These are phyloP conservation scores for Mizuhopecten yessoensis DNA, from an alignment of 1,140 invertebrate genomes.

Conservation along the genomic window DNA sequence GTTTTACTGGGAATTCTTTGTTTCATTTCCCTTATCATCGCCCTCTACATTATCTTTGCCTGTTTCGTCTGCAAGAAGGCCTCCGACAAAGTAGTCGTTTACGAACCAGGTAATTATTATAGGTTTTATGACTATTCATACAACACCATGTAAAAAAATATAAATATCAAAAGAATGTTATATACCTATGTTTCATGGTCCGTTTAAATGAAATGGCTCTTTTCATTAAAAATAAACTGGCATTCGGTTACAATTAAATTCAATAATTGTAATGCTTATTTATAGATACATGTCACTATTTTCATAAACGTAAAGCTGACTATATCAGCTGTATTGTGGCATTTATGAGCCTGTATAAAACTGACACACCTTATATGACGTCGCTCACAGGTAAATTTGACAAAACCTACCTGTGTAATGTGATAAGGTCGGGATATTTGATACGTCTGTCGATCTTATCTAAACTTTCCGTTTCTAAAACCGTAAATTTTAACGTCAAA, in stretches of 20 bases:
- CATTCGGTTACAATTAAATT: no score
- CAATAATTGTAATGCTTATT: no score
- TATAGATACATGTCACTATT: no score
- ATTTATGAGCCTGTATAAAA: neutral
- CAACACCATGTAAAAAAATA: no score
- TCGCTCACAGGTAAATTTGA: neutral
- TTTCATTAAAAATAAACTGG: no score
- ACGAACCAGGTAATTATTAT: conserved; percentile 49
- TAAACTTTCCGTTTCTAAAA: conserved; percentile 10
- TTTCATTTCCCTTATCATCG: conserved; percentile 42
- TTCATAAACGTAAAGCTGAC: neutral
- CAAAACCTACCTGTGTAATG: neutral
- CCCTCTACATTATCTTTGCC: conserved; percentile 32
- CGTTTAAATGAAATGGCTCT: no score
- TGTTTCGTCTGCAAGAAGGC: conserved; percentile 50
- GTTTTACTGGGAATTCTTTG: conserved; percentile 47
- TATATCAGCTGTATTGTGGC: neutral
- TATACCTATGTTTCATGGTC: no score
- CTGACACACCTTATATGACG: neutral
- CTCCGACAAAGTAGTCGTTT: conserved; percentile 40
- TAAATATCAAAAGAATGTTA: no score
- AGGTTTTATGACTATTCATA: no score
- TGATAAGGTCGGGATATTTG: neutral
- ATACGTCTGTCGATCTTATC: neutral
- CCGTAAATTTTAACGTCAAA: conserved; percentile 33